Evolutionary conservation across 2,888 invertebrate genomes (phyloP), one percentile per base, ranked within the genome.

Genomic region (Ischnura elegans): DNA sequence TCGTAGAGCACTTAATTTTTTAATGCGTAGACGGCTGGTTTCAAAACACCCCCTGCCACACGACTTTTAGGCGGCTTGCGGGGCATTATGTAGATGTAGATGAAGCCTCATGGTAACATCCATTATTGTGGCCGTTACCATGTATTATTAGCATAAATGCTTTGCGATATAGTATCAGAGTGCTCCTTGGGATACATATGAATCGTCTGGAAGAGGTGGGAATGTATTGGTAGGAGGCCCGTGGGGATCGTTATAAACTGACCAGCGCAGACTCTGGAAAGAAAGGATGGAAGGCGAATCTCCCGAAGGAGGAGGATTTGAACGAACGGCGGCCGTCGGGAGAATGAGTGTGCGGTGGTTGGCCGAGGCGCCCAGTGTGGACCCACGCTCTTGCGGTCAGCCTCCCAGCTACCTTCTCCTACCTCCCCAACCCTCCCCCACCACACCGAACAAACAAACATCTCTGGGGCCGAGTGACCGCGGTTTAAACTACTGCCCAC

Each of bases 401-500:
- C 61, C 90, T 87, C 87, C n/a, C 61, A 5, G n/a, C 61, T 5
- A 4, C 61, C 76, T 36, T n/a, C n/a, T n/a, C n/a, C 61, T n/a
- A 13, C 76, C 61, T 66, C 66, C 66, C 29, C 61, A 4, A 5
- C 10, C 51, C 13, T 16, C 29, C 61, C 61, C 76, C 36, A 29
- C 16, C 10, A 8, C 43, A 16, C 61, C 43, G 45, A 90, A 87
- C 87, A 87, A 90, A 90, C 90, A 90, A 90, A 66, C 90, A 90
- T 90, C 90, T 90, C 90, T 66, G 43, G 90, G 90, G 90, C 66
- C 90, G 36, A 90, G 61, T 90, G 90, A 90, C 90, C 90, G 90
- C 90, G 90, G 90, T 90, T 90, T 90, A 90, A 90, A 90, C 90
- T 90, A 90, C 90, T 43, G 61, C 55, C 90, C 61, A 42, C 16